Evolutionary conservation across 2,888 invertebrate genomes (phyloP).

Genomic region (Phalangium opilio): DNA sequence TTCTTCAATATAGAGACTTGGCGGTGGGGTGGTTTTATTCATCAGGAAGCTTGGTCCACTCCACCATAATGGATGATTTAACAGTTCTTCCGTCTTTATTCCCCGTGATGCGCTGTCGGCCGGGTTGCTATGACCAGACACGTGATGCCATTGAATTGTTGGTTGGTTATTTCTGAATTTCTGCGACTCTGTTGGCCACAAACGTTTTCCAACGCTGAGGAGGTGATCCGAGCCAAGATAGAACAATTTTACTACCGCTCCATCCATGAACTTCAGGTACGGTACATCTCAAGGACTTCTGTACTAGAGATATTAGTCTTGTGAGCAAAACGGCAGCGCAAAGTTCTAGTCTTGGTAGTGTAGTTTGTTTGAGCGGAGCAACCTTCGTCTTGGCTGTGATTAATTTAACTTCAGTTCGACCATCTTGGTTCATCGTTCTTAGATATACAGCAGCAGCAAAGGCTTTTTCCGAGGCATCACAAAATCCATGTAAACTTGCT

Average conservation of each 20-base stretch:
- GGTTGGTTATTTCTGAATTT: slow-evolving; percentile 17
- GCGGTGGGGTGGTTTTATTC: neutral
- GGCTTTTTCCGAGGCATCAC: too few species aligned
- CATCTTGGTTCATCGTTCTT: too few species aligned
- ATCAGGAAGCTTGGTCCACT: slow-evolving; percentile 13
- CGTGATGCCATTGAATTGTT: slow-evolving; percentile 16
- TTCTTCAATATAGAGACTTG: neutral
- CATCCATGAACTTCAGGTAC: slow-evolving; percentile 9
- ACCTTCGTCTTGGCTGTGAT: too few species aligned
- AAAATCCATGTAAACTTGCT: too few species aligned
- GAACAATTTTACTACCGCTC: slow-evolving; percentile 17
- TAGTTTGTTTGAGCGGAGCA: slow-evolving; percentile 16
- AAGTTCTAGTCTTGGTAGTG: slow-evolving; percentile 20
- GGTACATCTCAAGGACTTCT: neutral
- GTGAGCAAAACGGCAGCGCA: slow-evolving; percentile 11
- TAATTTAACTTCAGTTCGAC: too few species aligned
- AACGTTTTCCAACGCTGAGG: slow-evolving; percentile 21
- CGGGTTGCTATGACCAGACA: slow-evolving; percentile 22
- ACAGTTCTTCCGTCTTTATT: slow-evolving; percentile 8
- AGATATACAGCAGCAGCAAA: too few species aligned
- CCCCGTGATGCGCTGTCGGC: slow-evolving; percentile 25
- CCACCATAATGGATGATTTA: slow-evolving; percentile 14
- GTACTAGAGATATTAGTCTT: slow-evolving; percentile 1
- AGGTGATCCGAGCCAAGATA: slow-evolving; percentile 18
- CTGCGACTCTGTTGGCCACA: slow-evolving; percentile 21